These are phyloP conservation scores for Aphaenogaster ashmeadi DNA, from an alignment of 1,140 invertebrate species.

Conservation along the genomic window DNA sequence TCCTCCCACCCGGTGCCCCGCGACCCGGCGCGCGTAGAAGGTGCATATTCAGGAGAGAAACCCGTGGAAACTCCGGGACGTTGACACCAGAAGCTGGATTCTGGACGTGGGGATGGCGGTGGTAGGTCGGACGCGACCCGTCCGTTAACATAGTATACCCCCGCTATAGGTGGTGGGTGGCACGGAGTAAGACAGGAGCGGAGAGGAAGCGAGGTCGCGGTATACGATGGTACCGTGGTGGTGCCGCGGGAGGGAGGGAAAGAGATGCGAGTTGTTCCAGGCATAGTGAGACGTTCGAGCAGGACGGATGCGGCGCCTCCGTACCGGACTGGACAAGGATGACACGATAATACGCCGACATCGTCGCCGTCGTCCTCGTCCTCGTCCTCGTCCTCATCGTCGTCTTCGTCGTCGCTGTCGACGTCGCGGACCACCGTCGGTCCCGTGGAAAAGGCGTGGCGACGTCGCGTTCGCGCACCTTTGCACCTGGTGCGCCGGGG, in stretches of 20 bases:
- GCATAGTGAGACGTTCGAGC: constrained; percentile 62
- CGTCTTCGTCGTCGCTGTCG: constrained; percentile 68
- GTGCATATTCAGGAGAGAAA: constrained; percentile 77
- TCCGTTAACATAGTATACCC: constrained; percentile 73
- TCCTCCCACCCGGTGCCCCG: constrained; percentile 6
- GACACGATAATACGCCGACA: constrained; percentile 74
- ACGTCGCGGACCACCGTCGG: constrained; percentile 68
- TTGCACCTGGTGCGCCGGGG: constrained; percentile 85
- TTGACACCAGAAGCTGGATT: constrained; percentile 81
- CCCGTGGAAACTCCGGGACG: constrained; percentile 78
- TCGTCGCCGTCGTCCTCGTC: constrained; percentile 66
- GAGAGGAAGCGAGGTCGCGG: constrained; percentile 8
- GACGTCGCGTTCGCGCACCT: constrained; percentile 85
- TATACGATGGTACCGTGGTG: constrained; percentile 16
- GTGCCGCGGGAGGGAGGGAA: constrained; percentile 39
- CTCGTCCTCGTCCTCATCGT: constrained; percentile 60
- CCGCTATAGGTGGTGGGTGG: constrained; percentile 53
- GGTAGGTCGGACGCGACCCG: constrained; percentile 75
- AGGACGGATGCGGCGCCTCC: constrained; percentile 50
- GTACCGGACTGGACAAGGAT: constrained; percentile 61
- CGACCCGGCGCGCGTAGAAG: constrained; percentile 53
- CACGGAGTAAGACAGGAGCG: constrained; percentile 63
- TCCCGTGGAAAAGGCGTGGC: constrained; percentile 84
- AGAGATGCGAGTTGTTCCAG: constrained; percentile 56
- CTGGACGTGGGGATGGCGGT: constrained; percentile 67